These are phyloP conservation scores for Terebella lapidaria DNA, from an alignment of 2,888 invertebrate genomes.

Conservation along the genomic window DNA sequence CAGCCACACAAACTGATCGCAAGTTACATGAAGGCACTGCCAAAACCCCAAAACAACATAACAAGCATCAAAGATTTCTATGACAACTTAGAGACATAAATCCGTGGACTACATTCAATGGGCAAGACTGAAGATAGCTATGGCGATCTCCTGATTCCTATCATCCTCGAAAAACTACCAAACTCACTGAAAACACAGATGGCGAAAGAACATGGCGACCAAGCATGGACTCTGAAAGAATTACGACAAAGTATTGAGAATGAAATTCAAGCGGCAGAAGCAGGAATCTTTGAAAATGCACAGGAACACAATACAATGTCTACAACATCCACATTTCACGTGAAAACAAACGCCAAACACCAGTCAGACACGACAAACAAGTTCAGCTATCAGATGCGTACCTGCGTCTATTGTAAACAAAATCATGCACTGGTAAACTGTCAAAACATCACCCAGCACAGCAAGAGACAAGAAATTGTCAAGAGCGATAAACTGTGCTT, in stretches of 20 bases:
- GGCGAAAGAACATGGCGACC: background rate
- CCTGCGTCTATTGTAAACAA: background rate
- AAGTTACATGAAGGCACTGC: background rate
- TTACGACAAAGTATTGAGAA: background rate
- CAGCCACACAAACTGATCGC: background rate
- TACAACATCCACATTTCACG: background rate
- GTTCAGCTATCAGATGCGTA: background rate
- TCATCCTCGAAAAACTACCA: conserved; percentile 4
- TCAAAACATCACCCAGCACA: background rate
- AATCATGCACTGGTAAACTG: background rate
- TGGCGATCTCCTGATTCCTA: conserved; percentile 1
- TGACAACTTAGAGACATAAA: background rate
- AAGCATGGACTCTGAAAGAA: background rate
- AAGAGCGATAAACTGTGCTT: background rate
- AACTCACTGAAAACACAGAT: background rate
- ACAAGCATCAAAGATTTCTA: background rate
- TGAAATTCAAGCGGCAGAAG: background rate
- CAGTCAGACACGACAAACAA: background rate
- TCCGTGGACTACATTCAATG: background rate
- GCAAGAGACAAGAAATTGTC: background rate
- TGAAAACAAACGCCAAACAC: background rate
- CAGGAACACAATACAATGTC: background rate
- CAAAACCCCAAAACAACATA: background rate
- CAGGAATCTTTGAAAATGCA: background rate
- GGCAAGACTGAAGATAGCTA: conserved; percentile 3